phyloP scores from a whole-genome alignment of 2,888 invertebrate genomes.

The Pammene fasciana region DNA sequence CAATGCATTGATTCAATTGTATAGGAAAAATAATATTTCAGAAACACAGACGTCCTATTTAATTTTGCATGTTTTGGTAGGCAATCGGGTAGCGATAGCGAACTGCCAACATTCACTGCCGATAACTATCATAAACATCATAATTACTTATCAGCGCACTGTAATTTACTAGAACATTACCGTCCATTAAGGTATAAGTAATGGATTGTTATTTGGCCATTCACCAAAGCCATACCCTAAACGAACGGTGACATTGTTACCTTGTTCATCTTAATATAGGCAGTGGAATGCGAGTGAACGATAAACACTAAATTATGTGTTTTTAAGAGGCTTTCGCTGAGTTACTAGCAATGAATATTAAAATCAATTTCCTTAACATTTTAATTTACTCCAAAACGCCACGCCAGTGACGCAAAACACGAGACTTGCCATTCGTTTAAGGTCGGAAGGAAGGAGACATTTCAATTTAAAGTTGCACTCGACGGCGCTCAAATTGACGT shows the following conservation, averaged over 20 bases:
- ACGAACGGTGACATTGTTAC: slow-evolving; percentile 14
- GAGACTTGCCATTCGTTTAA: slow-evolving; percentile 53
- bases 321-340: slow-evolving; percentile 26
- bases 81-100: no score
- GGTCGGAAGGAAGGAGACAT: slow-evolving; percentile 65
- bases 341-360: slow-evolving; percentile 35
- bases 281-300: slow-evolving; percentile 29
- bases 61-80: background rate
- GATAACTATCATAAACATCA: slow-evolving; percentile 5
- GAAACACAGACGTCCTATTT: background rate
- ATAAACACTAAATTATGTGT: slow-evolving; percentile 28
- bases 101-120: background rate
- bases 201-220: slow-evolving; percentile 10
- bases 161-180: slow-evolving; percentile 12
- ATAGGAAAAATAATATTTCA: background rate
- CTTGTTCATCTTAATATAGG: slow-evolving; percentile 33
- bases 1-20: no score
- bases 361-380: slow-evolving; percentile 54
- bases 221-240: slow-evolving; percentile 13
- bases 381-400: slow-evolving; percentile 48
- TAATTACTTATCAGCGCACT: slow-evolving; percentile 2
- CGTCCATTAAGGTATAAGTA: slow-evolving; percentile 4
- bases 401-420: slow-evolving; percentile 53
- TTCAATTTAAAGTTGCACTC: slow-evolving; percentile 45
- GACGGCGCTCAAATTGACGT: slow-evolving; percentile 46